Evolutionary conservation across 1,140 invertebrate species (phyloP).

Genomic region (Diabrotica virgifera): DNA sequence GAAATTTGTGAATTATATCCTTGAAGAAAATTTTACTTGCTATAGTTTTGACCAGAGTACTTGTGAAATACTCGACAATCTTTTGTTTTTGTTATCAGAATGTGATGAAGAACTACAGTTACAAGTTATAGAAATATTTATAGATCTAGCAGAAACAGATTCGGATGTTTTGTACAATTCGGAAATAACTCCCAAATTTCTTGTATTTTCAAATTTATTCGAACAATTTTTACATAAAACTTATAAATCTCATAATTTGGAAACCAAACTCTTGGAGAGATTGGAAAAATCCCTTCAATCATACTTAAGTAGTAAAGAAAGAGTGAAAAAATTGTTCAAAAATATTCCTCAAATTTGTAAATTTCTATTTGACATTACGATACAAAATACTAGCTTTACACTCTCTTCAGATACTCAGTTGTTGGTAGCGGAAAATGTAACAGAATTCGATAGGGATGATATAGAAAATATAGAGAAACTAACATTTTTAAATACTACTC

Average conservation of each 20-base stretch:
- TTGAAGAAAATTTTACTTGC: slow-evolving; percentile 35
- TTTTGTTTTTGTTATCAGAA: slow-evolving; percentile 34
- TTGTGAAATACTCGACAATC: slow-evolving; percentile 30
- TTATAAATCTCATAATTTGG: slow-evolving; percentile 19
- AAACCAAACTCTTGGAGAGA: slow-evolving; percentile 8
- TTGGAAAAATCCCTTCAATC: slow-evolving; percentile 26
- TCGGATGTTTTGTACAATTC: slow-evolving; percentile 8
- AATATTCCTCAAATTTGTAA: slow-evolving; percentile 20
- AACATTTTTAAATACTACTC: slow-evolving; percentile 1
- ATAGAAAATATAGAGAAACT: background rate
- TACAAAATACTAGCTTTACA: background rate
- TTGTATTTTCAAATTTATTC: slow-evolving; percentile 30
- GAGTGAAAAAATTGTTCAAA: background rate
- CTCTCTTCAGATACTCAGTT: slow-evolving; percentile 7
- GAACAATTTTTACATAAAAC: slow-evolving; percentile 37
- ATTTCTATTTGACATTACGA: slow-evolving; percentile 10
- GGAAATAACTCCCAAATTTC: slow-evolving; percentile 25
- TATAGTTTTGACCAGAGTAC: slow-evolving; percentile 26
- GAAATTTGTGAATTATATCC: slow-evolving; percentile 36
- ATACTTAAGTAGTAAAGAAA: slow-evolving; percentile 12
- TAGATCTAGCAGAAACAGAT: slow-evolving; percentile 24
- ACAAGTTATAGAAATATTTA: slow-evolving; percentile 35
- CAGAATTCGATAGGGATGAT: background rate
- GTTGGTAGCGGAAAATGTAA: background rate
- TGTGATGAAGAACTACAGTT: slow-evolving; percentile 30